These are phyloP conservation scores for Drosophila subsilvestris DNA, from an alignment of 2,888 invertebrate genomes.

Conservation along the genomic window DNA sequence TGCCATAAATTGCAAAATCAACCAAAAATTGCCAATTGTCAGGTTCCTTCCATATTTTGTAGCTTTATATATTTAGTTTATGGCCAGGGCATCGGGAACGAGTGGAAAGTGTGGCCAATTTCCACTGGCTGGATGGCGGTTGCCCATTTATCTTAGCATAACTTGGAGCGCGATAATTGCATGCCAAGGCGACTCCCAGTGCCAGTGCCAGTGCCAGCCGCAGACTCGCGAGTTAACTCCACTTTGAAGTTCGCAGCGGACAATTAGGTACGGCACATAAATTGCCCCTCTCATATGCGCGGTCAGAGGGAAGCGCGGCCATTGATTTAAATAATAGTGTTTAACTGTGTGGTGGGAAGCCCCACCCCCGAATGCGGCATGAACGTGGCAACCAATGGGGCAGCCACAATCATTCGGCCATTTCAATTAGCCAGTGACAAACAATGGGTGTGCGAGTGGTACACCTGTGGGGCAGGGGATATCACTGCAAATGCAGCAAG, in stretches of 20 bases:
- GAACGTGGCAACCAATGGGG: slow-evolving; percentile 8
- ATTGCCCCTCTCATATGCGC: slow-evolving; percentile 74
- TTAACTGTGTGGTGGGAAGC: slow-evolving; percentile 52
- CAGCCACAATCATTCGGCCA: slow-evolving; percentile 52
- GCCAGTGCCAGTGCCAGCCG: slow-evolving; percentile 2
- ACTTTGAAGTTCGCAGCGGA: slow-evolving; percentile 64
- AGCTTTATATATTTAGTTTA: slow-evolving; percentile 44
- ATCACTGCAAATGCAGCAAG: slow-evolving; percentile 11
- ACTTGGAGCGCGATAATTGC: slow-evolving; percentile 82
- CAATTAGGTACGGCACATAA: slow-evolving; percentile 83
- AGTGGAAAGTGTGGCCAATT: slow-evolving; percentile 75
- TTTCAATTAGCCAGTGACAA: slow-evolving; percentile 38
- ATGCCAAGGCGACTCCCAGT: slow-evolving; percentile 58
- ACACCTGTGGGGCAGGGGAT: slow-evolving; percentile 11
- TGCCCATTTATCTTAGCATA: slow-evolving; percentile 76
- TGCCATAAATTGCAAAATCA: slow-evolving; percentile 69
- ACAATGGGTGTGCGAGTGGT: slow-evolving; percentile 15
- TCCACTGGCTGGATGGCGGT: slow-evolving; percentile 50
- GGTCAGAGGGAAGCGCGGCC: slow-evolving; percentile 45
- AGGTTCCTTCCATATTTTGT: slow-evolving; percentile 37
- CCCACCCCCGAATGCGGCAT: not conserved
- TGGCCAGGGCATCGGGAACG: slow-evolving; percentile 8
- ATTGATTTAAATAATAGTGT: slow-evolving; percentile 83
- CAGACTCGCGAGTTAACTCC: slow-evolving; percentile 38
- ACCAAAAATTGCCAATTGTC: slow-evolving; percentile 73